Base-by-base conservation (phyloP, 2,888 invertebrate genomes). In the Cecidostiba fungosa region DNA sequence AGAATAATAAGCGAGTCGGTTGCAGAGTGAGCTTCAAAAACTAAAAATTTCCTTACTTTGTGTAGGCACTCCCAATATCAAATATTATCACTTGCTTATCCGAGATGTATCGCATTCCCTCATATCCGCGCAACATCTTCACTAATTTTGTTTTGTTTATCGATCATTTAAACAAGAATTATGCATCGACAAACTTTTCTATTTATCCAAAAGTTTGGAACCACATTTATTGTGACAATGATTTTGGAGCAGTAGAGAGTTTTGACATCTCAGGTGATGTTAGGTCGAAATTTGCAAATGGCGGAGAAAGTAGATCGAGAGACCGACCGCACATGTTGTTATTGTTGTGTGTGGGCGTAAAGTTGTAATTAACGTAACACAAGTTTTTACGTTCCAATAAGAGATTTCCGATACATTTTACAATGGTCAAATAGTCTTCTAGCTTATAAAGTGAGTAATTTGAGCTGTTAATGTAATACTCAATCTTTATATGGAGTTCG, bases 71-170 rank as follows among this genome's bases (percentile, higher is more conserved):
- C 76, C 99, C 99, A 87, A 99, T 96, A 92, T 99, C 99, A 87
- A 99, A 93, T 23, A 99, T 97, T 0, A 98, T 97, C 19, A 97
- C 96, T 91, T 97, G 97, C 92, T 98, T 98, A 90, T 98, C 98
- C 89, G 96, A 96, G 90, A 97, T 96, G 74, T 96, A 95, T 73
- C 95, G 95, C 87, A 96, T 95, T 19, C 96, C 97, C 94, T 98
- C 98, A 92, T 97, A 98, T 12, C 50, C 19, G 8, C 82, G 77
- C 47, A 84, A 78, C 84, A 82, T 85, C 74, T 79, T 85, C 0
- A n/a, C 2, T 70, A 59, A 59, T 59, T 73, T 36, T 14, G 3
- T 19, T 59, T 66, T 26, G 14, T 70, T 66, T 77, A n/a, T 23
- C 16, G 4, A 43, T 76, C 10, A 69, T 82, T 77, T 69, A 36